phyloP scores from a whole-genome alignment of 2,888 invertebrate species.

The Epiblema foenella region DNA sequence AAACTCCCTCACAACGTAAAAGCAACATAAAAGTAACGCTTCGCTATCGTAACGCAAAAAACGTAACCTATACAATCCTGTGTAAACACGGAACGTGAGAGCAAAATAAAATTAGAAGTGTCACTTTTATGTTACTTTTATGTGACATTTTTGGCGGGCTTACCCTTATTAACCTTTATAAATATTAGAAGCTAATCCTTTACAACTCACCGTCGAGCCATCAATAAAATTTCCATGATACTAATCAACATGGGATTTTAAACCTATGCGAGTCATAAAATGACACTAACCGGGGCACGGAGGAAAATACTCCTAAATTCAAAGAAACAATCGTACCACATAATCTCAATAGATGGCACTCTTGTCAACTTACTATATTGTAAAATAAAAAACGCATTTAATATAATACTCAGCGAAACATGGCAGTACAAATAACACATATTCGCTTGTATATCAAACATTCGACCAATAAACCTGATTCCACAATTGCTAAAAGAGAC shows the following conservation, averaged over 20 bases:
- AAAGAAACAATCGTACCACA: not conserved
- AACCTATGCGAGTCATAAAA: conserved; percentile 80
- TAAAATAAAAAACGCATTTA: not conserved
- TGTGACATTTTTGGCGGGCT: conserved; percentile 6
- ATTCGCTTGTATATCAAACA: not conserved
- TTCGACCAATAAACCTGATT: not conserved
- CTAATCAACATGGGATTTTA: conserved; percentile 80
- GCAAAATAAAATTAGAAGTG: conserved; percentile 7
- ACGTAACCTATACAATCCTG: conserved; percentile 7
- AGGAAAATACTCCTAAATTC: conserved; percentile 4
- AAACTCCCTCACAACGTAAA: not conserved
- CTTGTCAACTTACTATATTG: not conserved
- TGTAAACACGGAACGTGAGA: no score
- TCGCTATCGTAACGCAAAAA: conserved; percentile 2
- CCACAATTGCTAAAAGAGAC: not conserved
- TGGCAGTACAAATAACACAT: not conserved
- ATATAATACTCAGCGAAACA: not conserved
- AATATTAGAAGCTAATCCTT: conserved; percentile 65
- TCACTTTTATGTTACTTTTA: conserved; percentile 1
- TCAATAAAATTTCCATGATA: conserved; percentile 63
- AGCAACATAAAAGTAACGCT: not conserved
- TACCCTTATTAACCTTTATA: conserved; percentile 49
- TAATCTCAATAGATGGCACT: conserved; percentile 1
- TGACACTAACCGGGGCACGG: conserved; percentile 73
- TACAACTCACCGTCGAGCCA: conserved; percentile 42